Percentiles rank a stretch among this genome's conserved stretches.
Evolutionary conservation across 2,113 vertebrate genomes (phyloP).

Genomic region (Seriola quinqueradiata): DNA sequence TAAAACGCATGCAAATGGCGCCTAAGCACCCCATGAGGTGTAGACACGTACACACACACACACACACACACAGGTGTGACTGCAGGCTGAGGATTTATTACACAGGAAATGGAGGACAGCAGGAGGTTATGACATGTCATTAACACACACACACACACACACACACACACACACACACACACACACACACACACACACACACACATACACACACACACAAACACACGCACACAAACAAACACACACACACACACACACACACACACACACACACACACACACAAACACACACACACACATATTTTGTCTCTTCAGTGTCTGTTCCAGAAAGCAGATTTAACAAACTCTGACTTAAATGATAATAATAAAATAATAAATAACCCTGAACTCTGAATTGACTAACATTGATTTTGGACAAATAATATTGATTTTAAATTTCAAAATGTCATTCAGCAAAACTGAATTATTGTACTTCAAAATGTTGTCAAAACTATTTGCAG

Average conservation of each 20-base stretch:
- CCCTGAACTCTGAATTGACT: too few species aligned
- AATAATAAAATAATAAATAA: too few species aligned
- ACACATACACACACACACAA: slow-evolving; percentile 3
- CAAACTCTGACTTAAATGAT: too few species aligned
- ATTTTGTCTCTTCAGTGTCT: too few species aligned
- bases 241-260: slow-evolving; percentile 2
- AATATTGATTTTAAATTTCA: too few species aligned
- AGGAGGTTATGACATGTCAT: slow-evolving; percentile 60
- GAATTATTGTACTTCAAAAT: too few species aligned
- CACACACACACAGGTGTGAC: slow-evolving; percentile 50
- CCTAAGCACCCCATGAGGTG: slow-evolving; percentile 34
- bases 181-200: not conserved
- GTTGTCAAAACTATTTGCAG: too few species aligned
- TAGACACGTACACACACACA: slow-evolving; percentile 12
- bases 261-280: not conserved
- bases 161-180: slow-evolving; percentile 22
- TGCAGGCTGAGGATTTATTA: slow-evolving; percentile 59
- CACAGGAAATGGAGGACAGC: slow-evolving; percentile 57
- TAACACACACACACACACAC: slow-evolving; percentile 41
- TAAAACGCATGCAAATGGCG: slow-evolving; percentile 48
- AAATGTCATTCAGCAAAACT: too few species aligned
- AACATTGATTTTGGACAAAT: too few species aligned
- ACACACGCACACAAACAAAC: slow-evolving; percentile 6
- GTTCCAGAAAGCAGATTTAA: too few species aligned
- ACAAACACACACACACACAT: slow-evolving; percentile 6